These are phyloP conservation scores for Eubasilissa regina DNA, from an alignment of 1,140 invertebrate species.

Conservation along the genomic window DNA sequence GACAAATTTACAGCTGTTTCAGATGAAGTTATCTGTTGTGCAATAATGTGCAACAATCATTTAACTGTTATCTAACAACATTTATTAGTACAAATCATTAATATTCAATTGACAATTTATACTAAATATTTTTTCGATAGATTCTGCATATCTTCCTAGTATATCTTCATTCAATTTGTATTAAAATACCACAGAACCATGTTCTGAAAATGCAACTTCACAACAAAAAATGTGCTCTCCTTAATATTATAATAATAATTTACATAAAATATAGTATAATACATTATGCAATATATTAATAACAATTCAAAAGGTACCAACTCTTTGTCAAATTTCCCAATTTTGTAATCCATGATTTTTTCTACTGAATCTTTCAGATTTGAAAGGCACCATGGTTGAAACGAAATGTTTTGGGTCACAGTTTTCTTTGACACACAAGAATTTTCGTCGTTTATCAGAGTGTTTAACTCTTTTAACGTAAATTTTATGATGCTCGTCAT, in stretches of 20 bases:
- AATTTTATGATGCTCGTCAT: slow-evolving; percentile 71
- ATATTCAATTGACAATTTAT: too few species aligned
- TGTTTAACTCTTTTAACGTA: slow-evolving; percentile 67
- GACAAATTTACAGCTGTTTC: too few species aligned
- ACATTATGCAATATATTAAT: too few species aligned
- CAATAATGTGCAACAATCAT: neutral
- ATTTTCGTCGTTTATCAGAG: slow-evolving; percentile 71
- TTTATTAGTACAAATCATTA: too few species aligned
- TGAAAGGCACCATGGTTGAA: slow-evolving; percentile 76
- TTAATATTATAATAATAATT: too few species aligned
- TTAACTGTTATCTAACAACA: neutral
- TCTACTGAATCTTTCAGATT: slow-evolving; percentile 72
- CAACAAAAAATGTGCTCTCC: too few species aligned
- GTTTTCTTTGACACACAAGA: slow-evolving; percentile 73
- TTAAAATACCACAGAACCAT: too few species aligned
- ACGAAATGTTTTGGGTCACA: slow-evolving; percentile 71
- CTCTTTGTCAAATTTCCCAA: slow-evolving; percentile 73
- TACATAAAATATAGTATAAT: too few species aligned
- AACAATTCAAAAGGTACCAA: slow-evolving; percentile 60
- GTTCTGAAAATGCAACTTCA: too few species aligned
- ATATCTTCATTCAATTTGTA: too few species aligned
- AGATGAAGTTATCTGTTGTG: neutral
- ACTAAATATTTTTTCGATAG: too few species aligned
- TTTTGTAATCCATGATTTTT: slow-evolving; percentile 71
- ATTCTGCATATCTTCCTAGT: too few species aligned